Evolutionary conservation across 64 coral and sea anemone species (phyloP).

Genomic region (Pocillopora damicornis): DNA sequence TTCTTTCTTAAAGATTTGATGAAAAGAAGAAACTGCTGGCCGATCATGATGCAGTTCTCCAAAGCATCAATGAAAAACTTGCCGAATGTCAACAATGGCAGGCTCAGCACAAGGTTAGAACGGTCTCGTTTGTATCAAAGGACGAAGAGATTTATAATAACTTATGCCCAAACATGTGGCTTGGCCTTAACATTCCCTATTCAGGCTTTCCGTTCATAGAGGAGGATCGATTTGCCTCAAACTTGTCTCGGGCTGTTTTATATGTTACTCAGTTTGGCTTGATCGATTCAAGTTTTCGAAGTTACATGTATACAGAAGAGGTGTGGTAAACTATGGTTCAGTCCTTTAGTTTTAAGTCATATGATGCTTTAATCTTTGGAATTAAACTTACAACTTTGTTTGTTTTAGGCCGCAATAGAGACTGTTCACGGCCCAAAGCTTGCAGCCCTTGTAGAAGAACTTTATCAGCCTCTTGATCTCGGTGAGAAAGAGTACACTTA

Average conservation of each 20-base stretch:
- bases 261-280: too few species aligned
- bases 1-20: slow-evolving; percentile 76
- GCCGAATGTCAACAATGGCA: slow-evolving; percentile 95
- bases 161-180: too few species aligned
- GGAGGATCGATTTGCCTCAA: too few species aligned
- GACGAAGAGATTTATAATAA: too few species aligned
- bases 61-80: slow-evolving; percentile 79
- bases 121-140: neutral
- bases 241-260: too few species aligned
- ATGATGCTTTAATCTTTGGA: too few species aligned
- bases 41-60: slow-evolving; percentile 75
- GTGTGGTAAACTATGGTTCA: too few species aligned
- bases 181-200: too few species aligned
- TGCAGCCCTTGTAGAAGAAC: slow-evolving; percentile 61
- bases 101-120: slow-evolving; percentile 78
- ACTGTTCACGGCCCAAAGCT: slow-evolving; percentile 83
- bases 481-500: slow-evolving; percentile 26
- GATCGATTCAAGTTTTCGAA: too few species aligned
- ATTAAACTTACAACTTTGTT: neutral
- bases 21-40: slow-evolving; percentile 70
- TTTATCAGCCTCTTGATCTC: slow-evolving; percentile 84
- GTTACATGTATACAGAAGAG: too few species aligned
- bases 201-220: too few species aligned
- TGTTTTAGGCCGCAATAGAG: slow-evolving; percentile 74
- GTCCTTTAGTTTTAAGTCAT: too few species aligned